These are phyloP conservation scores for Hylomyscus alleni DNA, from an alignment of 2,797 vertebrate species.

Conservation along the genomic window DNA sequence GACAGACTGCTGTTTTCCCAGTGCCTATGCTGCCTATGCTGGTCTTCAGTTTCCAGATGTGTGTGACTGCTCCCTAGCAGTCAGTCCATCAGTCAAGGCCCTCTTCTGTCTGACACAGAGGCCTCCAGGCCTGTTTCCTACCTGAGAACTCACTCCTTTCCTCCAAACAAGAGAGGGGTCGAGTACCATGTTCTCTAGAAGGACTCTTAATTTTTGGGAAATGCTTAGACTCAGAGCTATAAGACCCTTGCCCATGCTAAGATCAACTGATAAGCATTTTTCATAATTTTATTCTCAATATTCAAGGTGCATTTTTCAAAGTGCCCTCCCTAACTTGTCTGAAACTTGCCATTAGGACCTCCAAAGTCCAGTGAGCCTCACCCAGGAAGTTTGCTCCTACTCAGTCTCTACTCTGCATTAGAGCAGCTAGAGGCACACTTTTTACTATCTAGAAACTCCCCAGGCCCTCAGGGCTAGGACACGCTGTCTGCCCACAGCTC, in stretches of 20 bases:
- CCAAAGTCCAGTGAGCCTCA: neutral
- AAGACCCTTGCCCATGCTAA: neutral
- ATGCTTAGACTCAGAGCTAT: neutral
- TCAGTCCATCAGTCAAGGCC: too few species aligned
- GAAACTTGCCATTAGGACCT: neutral
- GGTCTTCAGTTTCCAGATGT: slow-evolving; percentile 36
- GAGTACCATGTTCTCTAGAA: slow-evolving; percentile 11
- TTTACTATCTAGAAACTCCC: neutral
- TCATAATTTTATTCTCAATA: slow-evolving; percentile 3
- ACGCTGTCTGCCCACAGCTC: neutral
- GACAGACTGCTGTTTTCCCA: neutral
- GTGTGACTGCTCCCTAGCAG: neutral
- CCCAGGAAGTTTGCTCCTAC: neutral
- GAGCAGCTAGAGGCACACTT: neutral
- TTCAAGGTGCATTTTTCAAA: slow-evolving; percentile 21
- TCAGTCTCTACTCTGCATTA: neutral
- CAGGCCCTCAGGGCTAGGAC: neutral
- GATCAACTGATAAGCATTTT: neutral
- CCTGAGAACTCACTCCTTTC: too few species aligned
- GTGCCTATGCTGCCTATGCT: neutral
- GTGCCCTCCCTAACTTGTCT: neutral
- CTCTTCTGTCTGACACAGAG: too few species aligned
- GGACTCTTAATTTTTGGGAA: slow-evolving; percentile 30
- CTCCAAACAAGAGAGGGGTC: neutral
- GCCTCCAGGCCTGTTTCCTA: too few species aligned